These are phyloP conservation scores for Anaspis maculata DNA, from an alignment of 2,888 invertebrate genomes.

Conservation along the genomic window DNA sequence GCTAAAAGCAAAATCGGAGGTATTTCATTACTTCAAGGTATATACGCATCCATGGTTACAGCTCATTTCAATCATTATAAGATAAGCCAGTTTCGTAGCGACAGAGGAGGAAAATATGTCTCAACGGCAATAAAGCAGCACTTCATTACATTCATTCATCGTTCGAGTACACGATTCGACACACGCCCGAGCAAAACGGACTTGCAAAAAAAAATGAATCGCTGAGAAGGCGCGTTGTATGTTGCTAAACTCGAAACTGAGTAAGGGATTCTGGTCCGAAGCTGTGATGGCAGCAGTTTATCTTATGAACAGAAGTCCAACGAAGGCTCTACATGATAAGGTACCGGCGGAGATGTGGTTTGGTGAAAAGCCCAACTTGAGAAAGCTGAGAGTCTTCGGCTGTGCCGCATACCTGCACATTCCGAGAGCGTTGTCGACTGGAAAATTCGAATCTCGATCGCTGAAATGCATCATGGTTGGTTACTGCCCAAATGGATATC, in stretches of 20 bases:
- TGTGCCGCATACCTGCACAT: conserved; percentile 10
- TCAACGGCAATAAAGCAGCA: conserved; percentile 28
- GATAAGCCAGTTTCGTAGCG: conserved; percentile 11
- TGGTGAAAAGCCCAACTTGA: conserved; percentile 7
- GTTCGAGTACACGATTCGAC: conserved; percentile 23
- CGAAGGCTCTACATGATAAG: conserved; percentile 24
- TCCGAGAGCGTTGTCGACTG: conserved; percentile 1
- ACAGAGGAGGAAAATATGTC: conserved; percentile 29
- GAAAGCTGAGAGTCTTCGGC: conserved; percentile 29
- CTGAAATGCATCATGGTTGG: conserved; percentile 8
- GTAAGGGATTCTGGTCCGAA: conserved; percentile 20
- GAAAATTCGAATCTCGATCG: conserved; percentile 8
- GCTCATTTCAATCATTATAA: conserved; percentile 5
- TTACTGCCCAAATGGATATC: conserved; percentile 16
- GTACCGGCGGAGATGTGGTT: conserved; percentile 23
- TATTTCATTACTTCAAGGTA: conserved; percentile 2
- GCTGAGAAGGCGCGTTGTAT: conserved; percentile 31
- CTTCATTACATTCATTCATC: too few relatives aligned
- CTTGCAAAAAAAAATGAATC: conserved; percentile 22
- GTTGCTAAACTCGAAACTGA: conserved; percentile 23
- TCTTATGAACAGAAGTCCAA: conserved; percentile 32
- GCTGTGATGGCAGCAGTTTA: conserved; percentile 11
- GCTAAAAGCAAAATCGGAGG: conserved; percentile 7
- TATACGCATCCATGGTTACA: conserved; percentile 3
- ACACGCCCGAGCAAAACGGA: conserved; percentile 15